These are phyloP conservation scores for Melanerpes formicivorus DNA, from an alignment of 2,113 vertebrate species.

Conservation along the genomic window DNA sequence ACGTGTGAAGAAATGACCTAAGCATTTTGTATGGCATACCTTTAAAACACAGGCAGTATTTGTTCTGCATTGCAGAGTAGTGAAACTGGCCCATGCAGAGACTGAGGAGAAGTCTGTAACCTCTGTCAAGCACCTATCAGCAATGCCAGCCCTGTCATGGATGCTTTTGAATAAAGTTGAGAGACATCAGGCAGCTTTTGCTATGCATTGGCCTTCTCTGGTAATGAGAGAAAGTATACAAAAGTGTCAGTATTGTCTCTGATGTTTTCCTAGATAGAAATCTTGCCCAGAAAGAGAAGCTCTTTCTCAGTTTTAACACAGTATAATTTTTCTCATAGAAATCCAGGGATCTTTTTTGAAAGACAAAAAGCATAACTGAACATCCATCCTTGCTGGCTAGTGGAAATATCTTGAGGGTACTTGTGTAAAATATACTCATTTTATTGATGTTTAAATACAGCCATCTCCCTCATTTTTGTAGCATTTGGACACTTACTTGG, in stretches of 20 bases:
- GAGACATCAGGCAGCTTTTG: not conserved
- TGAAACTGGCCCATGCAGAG: fast-evolving
- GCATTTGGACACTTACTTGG: slow-evolving; percentile 41
- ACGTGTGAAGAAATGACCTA: not conserved
- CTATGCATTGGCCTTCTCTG: not conserved
- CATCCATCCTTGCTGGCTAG: not conserved
- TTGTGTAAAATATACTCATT: slow-evolving; percentile 26
- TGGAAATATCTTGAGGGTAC: slow-evolving; percentile 12
- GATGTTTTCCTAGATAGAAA: slow-evolving; percentile 52
- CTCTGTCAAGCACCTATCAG: not conserved
- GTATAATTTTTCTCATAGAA: slow-evolving; percentile 58
- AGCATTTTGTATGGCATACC: not conserved
- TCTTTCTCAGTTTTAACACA: slow-evolving; percentile 53
- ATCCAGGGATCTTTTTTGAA: slow-evolving; percentile 57
- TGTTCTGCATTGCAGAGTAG: not conserved
- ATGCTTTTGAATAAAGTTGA: not conserved
- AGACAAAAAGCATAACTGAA: slow-evolving; percentile 38
- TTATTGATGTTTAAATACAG: slow-evolving; percentile 2
- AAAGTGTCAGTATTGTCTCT: not conserved
- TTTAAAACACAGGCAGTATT: not conserved
- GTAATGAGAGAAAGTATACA: not conserved
- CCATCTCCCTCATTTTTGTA: slow-evolving; percentile 20
- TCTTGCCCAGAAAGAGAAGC: slow-evolving; percentile 32
- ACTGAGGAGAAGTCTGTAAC: not conserved
- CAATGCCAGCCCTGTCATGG: not conserved